phyloP scores from a whole-genome alignment of 2,113 vertebrate genomes.

The Perognathus longimembris region DNA sequence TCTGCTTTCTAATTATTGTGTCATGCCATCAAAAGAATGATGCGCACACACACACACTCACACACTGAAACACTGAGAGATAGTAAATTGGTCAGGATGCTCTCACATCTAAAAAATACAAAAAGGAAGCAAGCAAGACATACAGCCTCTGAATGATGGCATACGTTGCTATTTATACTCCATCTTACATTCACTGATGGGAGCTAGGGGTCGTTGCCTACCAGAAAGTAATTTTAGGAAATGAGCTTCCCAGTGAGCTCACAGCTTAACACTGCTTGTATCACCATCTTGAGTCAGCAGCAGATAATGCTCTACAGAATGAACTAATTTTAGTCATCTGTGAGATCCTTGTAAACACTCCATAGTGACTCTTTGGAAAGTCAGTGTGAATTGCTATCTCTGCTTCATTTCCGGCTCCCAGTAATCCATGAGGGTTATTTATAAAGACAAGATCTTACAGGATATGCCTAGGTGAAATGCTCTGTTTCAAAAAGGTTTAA shows the following conservation, averaged over 20 bases:
- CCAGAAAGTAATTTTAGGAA: constrained; percentile 86
- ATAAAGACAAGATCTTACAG: constrained; percentile 25
- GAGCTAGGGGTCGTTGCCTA: constrained; percentile 78
- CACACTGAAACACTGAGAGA: background rate
- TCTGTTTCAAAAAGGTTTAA: background rate
- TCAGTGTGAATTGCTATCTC: constrained; percentile 57
- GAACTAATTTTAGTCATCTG: constrained; percentile 79
- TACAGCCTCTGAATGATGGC: constrained; percentile 26
- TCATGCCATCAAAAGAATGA: background rate
- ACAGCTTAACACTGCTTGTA: constrained; percentile 82
- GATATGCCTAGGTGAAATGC: background rate
- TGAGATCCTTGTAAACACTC: constrained; percentile 69
- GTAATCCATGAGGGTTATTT: constrained; percentile 43
- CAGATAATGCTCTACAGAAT: constrained; percentile 79
- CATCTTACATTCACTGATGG: constrained; percentile 59
- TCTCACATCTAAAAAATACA: background rate
- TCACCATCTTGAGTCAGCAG: constrained; percentile 87
- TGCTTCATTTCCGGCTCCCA: constrained; percentile 63
- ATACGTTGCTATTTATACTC: constrained; percentile 81
- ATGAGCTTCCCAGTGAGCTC: constrained; percentile 83
- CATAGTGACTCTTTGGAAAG: constrained; percentile 65
- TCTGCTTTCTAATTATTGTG: constrained; percentile 15
- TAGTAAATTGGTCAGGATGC: background rate
- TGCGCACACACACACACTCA: background rate
- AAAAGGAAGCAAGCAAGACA: background rate